Base-by-base conservation (phyloP, 2,888 invertebrate genomes). In the Erebia ligea region DNA sequence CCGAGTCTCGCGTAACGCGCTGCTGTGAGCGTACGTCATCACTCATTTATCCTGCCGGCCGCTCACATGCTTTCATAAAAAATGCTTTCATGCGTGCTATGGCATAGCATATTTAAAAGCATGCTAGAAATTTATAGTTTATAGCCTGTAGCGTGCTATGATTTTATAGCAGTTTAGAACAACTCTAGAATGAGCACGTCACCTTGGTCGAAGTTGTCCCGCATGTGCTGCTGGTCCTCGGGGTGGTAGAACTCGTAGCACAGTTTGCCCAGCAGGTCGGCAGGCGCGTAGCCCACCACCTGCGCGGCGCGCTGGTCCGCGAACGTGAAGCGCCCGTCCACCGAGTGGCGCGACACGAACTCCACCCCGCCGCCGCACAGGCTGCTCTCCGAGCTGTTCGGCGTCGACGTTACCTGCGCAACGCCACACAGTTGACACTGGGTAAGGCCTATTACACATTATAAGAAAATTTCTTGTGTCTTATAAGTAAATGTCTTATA, bases 241-340 rank as follows among this genome's bases (percentile, higher is more conserved):
- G 97, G 98, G 87, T 99, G 99, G 86, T 98, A 98, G 89, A 99
- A 98, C 82, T 99, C 99, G 88, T 98, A 99, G 91, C 98, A 98
- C 70, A 97, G 97, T 88, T 99, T 98, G 70, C 98, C 99, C 72
- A 99, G 94, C 75, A 99, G 94, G 88, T 99, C 99, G 5, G 98
- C 97, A 11, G 99, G 98, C 70, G 97, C 96, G 89, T 98, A 98
- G 17, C 98, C 99, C 68, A 99, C 94, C 75, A 99, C 95, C 79
- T 96, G 96, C 78, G 98, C 96, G 65, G 99, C 98, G 81, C 99
- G 96, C 89, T 99, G 99, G 93, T 99, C 99, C 69, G 99, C 98
- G 92, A 99, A 99, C 67, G 99, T 98, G 90, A 99, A 99, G 86
- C 99, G 99, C 19, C 99, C 99, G 86, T 99, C 99, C 83, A 97